These are phyloP conservation scores for Melierax canorus DNA, from an alignment of 2,113 vertebrate genomes.

Conservation along the genomic window DNA sequence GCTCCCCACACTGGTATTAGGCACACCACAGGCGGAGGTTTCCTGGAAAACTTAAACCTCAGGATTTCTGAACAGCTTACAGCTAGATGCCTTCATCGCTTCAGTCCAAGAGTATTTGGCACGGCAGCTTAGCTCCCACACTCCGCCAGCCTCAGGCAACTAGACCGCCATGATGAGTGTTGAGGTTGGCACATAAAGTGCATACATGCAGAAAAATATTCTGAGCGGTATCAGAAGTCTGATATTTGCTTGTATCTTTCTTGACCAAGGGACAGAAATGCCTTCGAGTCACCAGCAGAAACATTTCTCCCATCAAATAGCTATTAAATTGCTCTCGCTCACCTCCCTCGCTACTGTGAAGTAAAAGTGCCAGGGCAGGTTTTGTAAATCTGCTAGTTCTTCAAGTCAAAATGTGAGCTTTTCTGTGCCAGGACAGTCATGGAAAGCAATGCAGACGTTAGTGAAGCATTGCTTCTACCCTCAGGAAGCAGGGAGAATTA, in stretches of 20 bases:
- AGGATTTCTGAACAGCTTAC: not conserved
- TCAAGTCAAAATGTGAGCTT: not conserved
- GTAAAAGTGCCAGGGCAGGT: not conserved
- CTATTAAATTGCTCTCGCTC: not conserved
- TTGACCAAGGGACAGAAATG: not conserved
- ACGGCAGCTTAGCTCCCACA: not conserved
- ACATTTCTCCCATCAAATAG: not conserved
- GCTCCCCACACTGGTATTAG: not conserved
- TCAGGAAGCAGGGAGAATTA: not conserved
- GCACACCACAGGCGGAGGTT: not conserved
- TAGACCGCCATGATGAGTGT: not conserved
- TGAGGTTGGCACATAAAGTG: not conserved
- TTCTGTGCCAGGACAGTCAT: not conserved
- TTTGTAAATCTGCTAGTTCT: not conserved
- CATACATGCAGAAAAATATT: not conserved
- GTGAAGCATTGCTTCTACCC: not conserved
- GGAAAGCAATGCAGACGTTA: not conserved
- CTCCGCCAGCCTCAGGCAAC: not conserved
- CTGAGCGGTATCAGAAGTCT: not conserved
- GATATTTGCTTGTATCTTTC: not conserved
- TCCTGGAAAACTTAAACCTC: not conserved
- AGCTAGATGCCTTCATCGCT: not conserved
- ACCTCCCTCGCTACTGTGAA: not conserved
- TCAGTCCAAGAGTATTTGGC: not conserved
- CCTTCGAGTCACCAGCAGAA: not conserved